Conservation (phyloP, 23 tunicate genomes). For the Diplosoma virens region DNA sequence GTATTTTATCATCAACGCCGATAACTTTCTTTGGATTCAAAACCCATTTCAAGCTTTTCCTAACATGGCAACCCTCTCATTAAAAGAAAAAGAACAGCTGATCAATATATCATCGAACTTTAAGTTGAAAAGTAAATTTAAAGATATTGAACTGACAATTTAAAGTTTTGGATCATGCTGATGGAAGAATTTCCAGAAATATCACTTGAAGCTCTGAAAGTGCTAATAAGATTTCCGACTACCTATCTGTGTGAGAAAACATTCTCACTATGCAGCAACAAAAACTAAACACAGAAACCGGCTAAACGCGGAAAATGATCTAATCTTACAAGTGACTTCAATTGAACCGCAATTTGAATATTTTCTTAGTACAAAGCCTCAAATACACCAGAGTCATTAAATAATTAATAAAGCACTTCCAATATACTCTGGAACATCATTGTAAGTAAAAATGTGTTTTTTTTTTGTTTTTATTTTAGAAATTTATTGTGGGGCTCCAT, state of each 20-base stretch:
- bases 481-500: no score
- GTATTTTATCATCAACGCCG: conserved; percentile 27
- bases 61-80: conserved; percentile 26
- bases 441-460: no score
- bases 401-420: conserved; percentile 11
- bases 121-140: conserved; percentile 24
- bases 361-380: not conserved
- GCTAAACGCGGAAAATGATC: conserved; percentile 24
- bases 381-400: not conserved
- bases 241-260: conserved; percentile 26
- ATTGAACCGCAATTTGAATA: conserved; percentile 25
- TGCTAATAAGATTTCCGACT: conserved; percentile 19
- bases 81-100: conserved; percentile 24
- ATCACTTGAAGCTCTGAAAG: conserved; percentile 20
- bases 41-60: conserved; percentile 27
- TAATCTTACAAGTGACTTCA: conserved; percentile 21
- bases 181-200: conserved; percentile 30
- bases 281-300: conserved; percentile 8
- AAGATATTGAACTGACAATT: conserved; percentile 18
- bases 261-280: conserved; percentile 16
- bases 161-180: conserved; percentile 27
- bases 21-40: conserved; percentile 15
- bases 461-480: no score
- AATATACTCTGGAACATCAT: not conserved
- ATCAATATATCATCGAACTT: conserved; percentile 15